A percentile compares a stretch with the other conserved stretches of the same genome.
These are phyloP conservation scores for Lamellibrachia columna DNA, from an alignment of 2,888 invertebrate genomes.

Conservation along the genomic window DNA sequence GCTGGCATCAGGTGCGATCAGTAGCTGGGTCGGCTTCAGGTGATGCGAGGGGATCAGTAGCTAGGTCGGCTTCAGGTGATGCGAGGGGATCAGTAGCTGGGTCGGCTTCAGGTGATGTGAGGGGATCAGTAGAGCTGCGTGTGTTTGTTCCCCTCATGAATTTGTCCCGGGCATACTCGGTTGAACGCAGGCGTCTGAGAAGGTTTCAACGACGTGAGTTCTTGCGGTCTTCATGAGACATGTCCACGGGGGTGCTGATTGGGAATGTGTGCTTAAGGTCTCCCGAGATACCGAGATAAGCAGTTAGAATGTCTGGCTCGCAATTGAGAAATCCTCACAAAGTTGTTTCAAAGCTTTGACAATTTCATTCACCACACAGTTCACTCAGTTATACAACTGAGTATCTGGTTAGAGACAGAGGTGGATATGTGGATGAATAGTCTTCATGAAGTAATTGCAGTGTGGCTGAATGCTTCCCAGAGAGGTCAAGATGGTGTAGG, in stretches of 20 bases:
- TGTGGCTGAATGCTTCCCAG: no score
- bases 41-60: not conserved
- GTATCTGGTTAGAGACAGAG: no score
- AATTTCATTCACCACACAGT: no score
- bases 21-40: not conserved
- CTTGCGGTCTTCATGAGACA: not conserved
- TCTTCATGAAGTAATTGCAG: no score
- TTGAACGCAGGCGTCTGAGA: not conserved
- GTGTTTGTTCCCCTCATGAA: constrained; percentile 4
- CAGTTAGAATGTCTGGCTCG: no score
- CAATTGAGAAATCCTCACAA: no score
- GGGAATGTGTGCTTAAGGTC: no score
- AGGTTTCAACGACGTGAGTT: not conserved
- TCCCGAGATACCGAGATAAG: no score
- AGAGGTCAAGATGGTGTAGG: no score
- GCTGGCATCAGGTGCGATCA: not conserved
- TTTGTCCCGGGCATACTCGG: not conserved
- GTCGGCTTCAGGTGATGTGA: not conserved
- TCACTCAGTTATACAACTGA: no score
- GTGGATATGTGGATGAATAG: no score
- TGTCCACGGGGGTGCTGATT: not conserved
- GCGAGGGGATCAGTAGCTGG: not conserved
- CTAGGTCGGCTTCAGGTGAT: not conserved
- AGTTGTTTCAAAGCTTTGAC: no score
- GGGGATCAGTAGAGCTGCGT: not conserved